Conservation (phyloP, 2,113 vertebrate species). For the Chloroceryle aenea region DNA sequence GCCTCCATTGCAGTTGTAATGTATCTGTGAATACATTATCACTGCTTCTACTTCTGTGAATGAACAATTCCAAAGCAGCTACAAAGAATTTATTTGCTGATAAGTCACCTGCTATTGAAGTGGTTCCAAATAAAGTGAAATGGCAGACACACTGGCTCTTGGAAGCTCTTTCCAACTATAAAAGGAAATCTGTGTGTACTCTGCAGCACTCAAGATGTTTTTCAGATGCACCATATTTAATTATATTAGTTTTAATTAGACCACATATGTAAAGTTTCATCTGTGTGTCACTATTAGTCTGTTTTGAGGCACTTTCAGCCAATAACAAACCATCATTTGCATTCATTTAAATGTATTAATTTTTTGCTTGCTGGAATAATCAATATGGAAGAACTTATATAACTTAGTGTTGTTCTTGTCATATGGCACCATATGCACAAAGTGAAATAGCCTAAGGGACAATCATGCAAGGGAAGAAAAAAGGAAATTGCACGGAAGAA, state of each 20-base stretch:
- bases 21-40: not conserved
- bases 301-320: slow-evolving; percentile 11
- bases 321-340: not conserved
- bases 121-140: slow-evolving; percentile 31
- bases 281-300: slow-evolving; percentile 6
- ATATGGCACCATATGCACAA: not conserved
- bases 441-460: not conserved
- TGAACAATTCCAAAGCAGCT: slow-evolving; percentile 8
- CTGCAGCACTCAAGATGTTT: not conserved
- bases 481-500: not conserved
- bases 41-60: slow-evolving; percentile 17
- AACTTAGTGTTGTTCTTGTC: not conserved
- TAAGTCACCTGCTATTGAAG: slow-evolving; percentile 48
- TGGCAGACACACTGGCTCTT: slow-evolving; percentile 6
- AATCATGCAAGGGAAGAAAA: not conserved
- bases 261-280: slow-evolving; percentile 27
- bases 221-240: slow-evolving; percentile 36
- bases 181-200: slow-evolving; percentile 16
- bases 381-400: not conserved
- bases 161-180: not conserved
- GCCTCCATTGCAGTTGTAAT: not conserved
- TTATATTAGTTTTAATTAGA: slow-evolving; percentile 65
- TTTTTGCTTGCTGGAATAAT: slow-evolving; percentile 29
- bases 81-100: slow-evolving; percentile 14
- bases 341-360: slow-evolving; percentile 22